Conservation (phyloP, 1,140 invertebrate species). For the Theocolax elegans region DNA sequence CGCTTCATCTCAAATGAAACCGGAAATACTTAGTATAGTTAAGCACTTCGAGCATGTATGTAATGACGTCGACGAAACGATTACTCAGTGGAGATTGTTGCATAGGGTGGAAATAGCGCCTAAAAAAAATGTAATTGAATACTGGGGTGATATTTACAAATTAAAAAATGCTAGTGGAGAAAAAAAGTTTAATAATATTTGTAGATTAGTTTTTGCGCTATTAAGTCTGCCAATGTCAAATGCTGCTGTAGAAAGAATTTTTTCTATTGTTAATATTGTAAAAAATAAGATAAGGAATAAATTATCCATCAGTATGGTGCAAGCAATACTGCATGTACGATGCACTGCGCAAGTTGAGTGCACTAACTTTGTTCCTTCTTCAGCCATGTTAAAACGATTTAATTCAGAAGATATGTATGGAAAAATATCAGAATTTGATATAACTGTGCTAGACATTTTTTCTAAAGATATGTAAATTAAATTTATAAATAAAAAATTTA, state of each 20-base stretch:
- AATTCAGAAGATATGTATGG: neutral
- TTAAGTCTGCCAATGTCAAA: no score
- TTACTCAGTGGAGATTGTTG: neutral
- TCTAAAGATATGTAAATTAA: no score
- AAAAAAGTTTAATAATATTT: no score
- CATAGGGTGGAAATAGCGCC: neutral
- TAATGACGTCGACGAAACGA: neutral
- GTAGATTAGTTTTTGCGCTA: no score
- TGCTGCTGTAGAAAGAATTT: no score
- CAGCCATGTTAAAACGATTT: neutral
- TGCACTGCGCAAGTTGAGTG: no score
- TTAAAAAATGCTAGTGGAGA: neutral
- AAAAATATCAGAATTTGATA: neutral
- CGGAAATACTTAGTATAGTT: neutral
- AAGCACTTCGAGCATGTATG: neutral
- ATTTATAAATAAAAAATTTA: no score
- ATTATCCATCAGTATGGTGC: no score
- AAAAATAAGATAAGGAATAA: constrained; percentile 41
- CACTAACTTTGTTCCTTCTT: no score
- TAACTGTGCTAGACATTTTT: no score
- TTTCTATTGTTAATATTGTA: constrained; percentile 40
- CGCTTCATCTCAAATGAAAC: neutral
- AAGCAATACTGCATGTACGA: neutral
- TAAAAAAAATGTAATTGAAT: no score
- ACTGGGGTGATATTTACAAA: neutral